Conservation (phyloP, 2,888 invertebrate species). For the Polyommatus icarus region DNA sequence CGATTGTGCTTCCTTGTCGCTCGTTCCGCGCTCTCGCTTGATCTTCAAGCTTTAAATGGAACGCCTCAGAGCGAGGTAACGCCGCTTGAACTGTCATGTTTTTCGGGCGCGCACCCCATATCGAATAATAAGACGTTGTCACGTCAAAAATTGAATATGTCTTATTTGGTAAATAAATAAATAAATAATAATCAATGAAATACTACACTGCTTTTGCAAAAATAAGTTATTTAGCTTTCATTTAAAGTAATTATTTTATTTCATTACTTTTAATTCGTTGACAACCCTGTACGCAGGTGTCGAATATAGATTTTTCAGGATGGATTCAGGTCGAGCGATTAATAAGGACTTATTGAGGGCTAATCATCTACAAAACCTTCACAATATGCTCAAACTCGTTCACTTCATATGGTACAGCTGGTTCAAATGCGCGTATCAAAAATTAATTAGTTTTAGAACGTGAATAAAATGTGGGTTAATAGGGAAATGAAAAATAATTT, state of each 20-base stretch:
- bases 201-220: too few species aligned
- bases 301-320: conserved; percentile 46
- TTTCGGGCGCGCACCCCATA: too few species aligned
- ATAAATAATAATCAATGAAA: too few species aligned
- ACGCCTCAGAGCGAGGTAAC: too few species aligned
- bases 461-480: background rate
- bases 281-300: conserved; percentile 48
- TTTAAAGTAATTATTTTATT: background rate
- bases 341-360: conserved; percentile 48
- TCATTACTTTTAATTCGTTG: background rate
- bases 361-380: conserved; percentile 26
- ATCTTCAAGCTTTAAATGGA: too few species aligned
- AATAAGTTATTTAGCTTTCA: too few species aligned
- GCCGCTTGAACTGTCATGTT: too few species aligned
- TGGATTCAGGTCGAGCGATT: conserved; percentile 47
- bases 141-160: too few species aligned
- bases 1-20: too few species aligned
- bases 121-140: too few species aligned
- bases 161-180: too few species aligned
- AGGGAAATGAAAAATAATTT: background rate
- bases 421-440: background rate
- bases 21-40: too few species aligned
- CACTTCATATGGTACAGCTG: background rate
- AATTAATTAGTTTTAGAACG: background rate
- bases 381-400: conserved; percentile 9